Conservation (phyloP, 1,140 invertebrate genomes). For the Sitobion miscanthi region DNA sequence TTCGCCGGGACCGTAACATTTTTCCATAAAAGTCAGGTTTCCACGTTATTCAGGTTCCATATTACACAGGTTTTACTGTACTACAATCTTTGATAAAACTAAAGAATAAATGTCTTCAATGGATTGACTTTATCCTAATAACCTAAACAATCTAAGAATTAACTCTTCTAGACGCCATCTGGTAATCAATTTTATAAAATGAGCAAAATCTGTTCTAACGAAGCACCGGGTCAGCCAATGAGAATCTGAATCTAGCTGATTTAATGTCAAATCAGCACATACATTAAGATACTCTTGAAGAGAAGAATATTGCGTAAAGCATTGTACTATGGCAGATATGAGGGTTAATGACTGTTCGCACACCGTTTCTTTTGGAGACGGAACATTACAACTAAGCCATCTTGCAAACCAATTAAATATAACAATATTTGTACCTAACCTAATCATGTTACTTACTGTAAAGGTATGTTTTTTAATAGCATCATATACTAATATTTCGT, state of each 20-base stretch:
- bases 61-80: too few species aligned
- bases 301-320: not conserved
- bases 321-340: not conserved
- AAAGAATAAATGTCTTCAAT: not conserved
- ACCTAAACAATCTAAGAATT: not conserved
- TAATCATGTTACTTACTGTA: not conserved
- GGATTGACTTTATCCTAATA: not conserved
- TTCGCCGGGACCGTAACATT: too few species aligned
- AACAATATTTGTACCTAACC: not conserved
- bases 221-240: not conserved
- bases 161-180: not conserved
- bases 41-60: too few species aligned
- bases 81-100: not conserved
- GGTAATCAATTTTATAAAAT: not conserved
- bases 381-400: not conserved
- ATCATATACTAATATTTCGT: not conserved
- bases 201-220: not conserved
- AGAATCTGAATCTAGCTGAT: not conserved
- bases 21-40: too few species aligned
- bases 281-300: constrained; percentile 2
- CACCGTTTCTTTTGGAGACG: not conserved
- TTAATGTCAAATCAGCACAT: not conserved
- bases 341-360: not conserved
- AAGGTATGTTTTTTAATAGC: not conserved
- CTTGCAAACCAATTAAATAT: not conserved